Base-by-base conservation (phyloP, 2,113 vertebrate species). In the Eulemur rufifrons region DNA sequence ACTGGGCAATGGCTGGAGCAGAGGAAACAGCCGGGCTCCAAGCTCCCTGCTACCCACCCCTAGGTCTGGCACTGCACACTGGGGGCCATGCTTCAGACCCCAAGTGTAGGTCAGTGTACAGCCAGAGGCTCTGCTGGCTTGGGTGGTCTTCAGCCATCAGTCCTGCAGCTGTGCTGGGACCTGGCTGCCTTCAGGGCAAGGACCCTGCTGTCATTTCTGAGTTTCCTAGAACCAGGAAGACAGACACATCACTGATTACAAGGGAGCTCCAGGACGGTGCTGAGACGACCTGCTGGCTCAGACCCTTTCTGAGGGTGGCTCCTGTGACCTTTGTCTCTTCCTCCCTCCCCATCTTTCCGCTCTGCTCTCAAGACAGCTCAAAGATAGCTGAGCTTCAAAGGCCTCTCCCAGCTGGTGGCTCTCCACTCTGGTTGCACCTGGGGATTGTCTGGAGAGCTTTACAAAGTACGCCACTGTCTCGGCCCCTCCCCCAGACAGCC, bases 21-120 rank as follows among this genome's bases (percentile, higher is more conserved):
- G n/a, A 66, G 84, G n/a, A 39, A 20, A 14, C 8, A 13, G 29
- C 73, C 20, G 8, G 10, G 32, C 45, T 50, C 37, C 27, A 56
- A 4, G 12, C n/a, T 6, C n/a, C 2, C 8, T 12, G 20, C 15
- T 14, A 1, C 21, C 39, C 3, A 0, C 2, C 11, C 45, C 73
- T 42, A 9, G 59, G 42, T 50, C 63, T 66, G 34, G 50, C 20
- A 10, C 11, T 7, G 6, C 9, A 2, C 34, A 10, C 17, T 6
- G 4, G 15, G 47, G 1, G 5, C 45, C 42, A 13, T 0, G 61
- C 25, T 54, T 68, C 10, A 37, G 27, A 6, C 4, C 69, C 56
- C 34, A 52, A 23, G 71, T 32, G 3, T 6, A n/a, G 5, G 45
- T 52, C 39, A 23, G 1, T 4, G 9, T 29, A 66, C 2, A 52